Base-by-base conservation (phyloP, 2,888 invertebrate genomes). In the Phlogophora meticulosa region DNA sequence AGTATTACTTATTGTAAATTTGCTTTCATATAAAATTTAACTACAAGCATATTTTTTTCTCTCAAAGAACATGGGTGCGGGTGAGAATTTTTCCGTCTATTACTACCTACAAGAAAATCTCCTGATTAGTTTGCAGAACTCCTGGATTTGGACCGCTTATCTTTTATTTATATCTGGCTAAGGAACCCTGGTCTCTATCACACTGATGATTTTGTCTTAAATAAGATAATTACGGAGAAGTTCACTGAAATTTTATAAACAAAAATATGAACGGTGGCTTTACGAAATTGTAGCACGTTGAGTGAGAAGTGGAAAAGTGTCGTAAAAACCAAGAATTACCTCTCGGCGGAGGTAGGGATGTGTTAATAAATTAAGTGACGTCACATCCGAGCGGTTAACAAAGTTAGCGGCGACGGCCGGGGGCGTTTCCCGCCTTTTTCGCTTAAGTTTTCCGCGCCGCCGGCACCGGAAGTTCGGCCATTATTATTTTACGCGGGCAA, bases 401-500 rank as follows among this genome's bases (percentile, higher is more conserved):
- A 93, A 94, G 92, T 93, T 92, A 88, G 90, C 87, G 89, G 90
- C 87, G 88, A 88, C 84, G 87, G 91, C 92, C 91, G 86, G 90
- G 90, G 94, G 95, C 95, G 94, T 93, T 94, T 94, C 93, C 94
- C 88, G 94, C 91, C 90, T 93, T 94, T 94, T 94, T 94, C 93
- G 92, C 90, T 88, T 88, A 94, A 94, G 92, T 94, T 95, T 94
- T 92, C 94, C 93, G 87, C 94, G 94, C 93, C 93, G 90, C 90
- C 94, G 96, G 96, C 96, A 94, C 95, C 96, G 94, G 96, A 96
- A 96, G 94, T 96, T 96, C 92, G 91, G 89, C 94, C 95, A 95
- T 96, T 96, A 96, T 95, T 95, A 95, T 96, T 96, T 96, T 95
- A 96, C 95, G 95, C 95, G 94, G 94, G 92, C 93, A 94, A 95